Conservation (phyloP, 2,888 invertebrate species). For the Artemia sp. region DNA sequence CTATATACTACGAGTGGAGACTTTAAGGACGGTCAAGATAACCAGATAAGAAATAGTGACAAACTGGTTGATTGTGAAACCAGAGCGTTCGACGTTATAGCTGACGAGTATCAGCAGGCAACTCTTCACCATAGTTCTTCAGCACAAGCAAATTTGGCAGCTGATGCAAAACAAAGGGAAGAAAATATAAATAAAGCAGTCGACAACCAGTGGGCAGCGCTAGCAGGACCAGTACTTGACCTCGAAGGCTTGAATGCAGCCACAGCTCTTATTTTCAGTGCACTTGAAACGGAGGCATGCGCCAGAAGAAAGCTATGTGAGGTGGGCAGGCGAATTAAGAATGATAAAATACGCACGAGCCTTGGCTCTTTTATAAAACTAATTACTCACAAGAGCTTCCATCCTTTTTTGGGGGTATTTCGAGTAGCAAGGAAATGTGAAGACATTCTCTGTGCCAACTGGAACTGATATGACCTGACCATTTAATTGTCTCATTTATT, state of each 20-base stretch:
- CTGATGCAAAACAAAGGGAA: too few relatives aligned
- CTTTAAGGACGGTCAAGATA: too few relatives aligned
- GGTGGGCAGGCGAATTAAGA: neutral
- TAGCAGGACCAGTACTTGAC: neutral
- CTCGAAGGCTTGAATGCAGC: neutral
- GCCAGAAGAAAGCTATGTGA: slow-evolving; percentile 2
- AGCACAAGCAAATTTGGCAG: too few relatives aligned
- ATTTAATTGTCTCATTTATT: too few relatives aligned
- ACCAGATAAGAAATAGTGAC: too few relatives aligned
- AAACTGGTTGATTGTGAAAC: too few relatives aligned
- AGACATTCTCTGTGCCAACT: neutral
- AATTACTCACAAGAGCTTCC: neutral
- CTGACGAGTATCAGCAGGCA: too few relatives aligned
- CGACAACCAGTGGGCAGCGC: neutral
- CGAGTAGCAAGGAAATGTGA: neutral
- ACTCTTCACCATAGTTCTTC: too few relatives aligned
- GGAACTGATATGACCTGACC: neutral
- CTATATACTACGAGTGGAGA: too few relatives aligned
- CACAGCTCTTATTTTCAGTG: neutral
- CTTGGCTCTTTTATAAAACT: neutral
- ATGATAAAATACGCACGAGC: neutral
- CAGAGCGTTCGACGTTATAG: too few relatives aligned
- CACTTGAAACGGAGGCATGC: neutral
- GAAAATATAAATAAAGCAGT: neutral
- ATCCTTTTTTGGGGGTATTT: neutral